Percentiles rank a stretch among this genome's conserved stretches.
phyloP scores from a whole-genome alignment of 2,113 vertebrate species.

The Poeciliopsis occidentalis region DNA sequence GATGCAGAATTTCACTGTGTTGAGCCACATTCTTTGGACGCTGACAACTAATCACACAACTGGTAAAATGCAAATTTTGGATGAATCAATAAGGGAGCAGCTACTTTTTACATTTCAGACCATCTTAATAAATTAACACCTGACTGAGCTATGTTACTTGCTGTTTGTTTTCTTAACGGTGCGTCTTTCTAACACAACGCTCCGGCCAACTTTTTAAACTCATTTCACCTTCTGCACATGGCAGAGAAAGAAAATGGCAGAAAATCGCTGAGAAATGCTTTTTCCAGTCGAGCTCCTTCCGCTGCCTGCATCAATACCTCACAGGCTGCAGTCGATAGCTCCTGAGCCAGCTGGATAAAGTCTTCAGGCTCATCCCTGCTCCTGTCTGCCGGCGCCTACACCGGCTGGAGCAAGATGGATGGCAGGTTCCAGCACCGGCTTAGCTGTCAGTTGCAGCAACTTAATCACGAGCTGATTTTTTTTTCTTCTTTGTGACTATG shows the following conservation, averaged over 20 bases:
- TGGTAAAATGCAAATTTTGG: too few species aligned
- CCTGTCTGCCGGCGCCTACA: conserved; percentile 5
- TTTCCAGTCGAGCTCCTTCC: background rate
- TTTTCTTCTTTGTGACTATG: background rate
- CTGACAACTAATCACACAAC: too few species aligned
- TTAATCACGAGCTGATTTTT: conserved; percentile 41
- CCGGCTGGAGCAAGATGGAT: conserved; percentile 49
- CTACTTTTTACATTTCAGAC: too few species aligned
- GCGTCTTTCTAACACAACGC: background rate
- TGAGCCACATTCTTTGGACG: too few species aligned
- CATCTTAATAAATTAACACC: too few species aligned
- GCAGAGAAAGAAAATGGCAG: background rate
- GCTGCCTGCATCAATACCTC: background rate
- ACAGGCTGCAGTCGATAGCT: conserved; percentile 3
- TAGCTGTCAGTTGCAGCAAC: conserved; percentile 47
- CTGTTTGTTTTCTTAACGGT: too few species aligned
- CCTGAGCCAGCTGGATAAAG: conserved; percentile 12
- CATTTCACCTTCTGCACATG: background rate
- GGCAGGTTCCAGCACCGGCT: conserved; percentile 24
- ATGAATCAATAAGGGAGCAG: too few species aligned
- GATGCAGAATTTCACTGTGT: too few species aligned
- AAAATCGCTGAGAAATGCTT: background rate
- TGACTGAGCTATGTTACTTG: too few species aligned
- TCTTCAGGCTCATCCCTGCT: conserved; percentile 30
- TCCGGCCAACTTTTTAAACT: background rate